Conservation (phyloP, 2,888 invertebrate genomes). For the Cephalotes varians region DNA sequence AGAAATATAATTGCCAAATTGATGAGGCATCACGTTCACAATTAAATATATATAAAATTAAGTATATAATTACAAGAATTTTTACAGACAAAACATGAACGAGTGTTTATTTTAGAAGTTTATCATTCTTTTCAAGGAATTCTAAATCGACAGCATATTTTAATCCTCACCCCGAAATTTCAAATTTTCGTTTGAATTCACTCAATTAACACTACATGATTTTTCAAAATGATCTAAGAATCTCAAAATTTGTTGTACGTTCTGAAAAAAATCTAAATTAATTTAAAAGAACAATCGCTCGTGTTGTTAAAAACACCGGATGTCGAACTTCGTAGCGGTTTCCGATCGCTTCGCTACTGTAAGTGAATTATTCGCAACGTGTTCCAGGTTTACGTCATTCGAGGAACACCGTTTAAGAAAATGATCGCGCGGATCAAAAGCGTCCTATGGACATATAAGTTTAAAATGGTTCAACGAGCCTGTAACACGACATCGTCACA, state of each 20-base stretch:
- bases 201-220: neutral
- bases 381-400: constrained; percentile 41
- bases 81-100: neutral
- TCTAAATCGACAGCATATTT: neutral
- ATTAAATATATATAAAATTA: too few relatives aligned
- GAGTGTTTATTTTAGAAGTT: neutral
- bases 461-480: constrained; percentile 66
- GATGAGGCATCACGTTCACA: constrained; percentile 63
- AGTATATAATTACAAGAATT: constrained; percentile 36
- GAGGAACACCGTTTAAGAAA: constrained; percentile 63
- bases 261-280: neutral
- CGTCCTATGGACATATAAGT: constrained; percentile 36
- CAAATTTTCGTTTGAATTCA: constrained; percentile 4
- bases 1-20: constrained; percentile 61
- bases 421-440: constrained; percentile 67
- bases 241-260: neutral
- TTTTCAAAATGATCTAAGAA: constrained; percentile 8
- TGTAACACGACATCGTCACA: constrained; percentile 59
- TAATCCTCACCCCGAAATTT: neutral
- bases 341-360: constrained; percentile 45
- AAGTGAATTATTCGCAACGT: constrained; percentile 53
- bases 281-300: constrained; percentile 33
- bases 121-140: neutral
- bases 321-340: constrained; percentile 19
- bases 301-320: constrained; percentile 22